Conservation (phyloP, 2,113 vertebrate genomes). For the Oreochromis aureus region DNA sequence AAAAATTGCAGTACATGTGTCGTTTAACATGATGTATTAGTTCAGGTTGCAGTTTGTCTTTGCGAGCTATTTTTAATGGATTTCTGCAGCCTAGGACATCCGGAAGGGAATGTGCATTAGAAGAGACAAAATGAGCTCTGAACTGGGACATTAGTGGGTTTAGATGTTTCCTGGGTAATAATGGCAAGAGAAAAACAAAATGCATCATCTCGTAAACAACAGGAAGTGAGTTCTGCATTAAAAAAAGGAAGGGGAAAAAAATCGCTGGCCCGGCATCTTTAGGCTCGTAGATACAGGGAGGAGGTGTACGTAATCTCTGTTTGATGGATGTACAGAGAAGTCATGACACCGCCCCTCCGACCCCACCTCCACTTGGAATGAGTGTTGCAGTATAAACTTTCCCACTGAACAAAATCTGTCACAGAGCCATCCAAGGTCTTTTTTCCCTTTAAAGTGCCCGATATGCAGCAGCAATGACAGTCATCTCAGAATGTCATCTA, state of each 20-base stretch:
- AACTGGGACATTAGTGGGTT: constrained; percentile 23
- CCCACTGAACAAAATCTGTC: constrained; percentile 3
- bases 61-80: constrained; percentile 32
- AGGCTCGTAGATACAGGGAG: not conserved
- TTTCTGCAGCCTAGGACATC: constrained; percentile 13
- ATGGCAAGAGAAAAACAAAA: constrained; percentile 3
- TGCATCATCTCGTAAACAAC: constrained; percentile 23
- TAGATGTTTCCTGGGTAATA: constrained; percentile 27
- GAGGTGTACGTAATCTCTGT: not conserved
- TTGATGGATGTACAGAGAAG: not conserved
- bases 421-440: not conserved
- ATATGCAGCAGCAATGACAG: constrained; percentile 47
- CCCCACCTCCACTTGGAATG: not conserved
- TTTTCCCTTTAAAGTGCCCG: constrained; percentile 19
- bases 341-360: not conserved
- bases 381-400: not conserved
- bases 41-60: constrained; percentile 37
- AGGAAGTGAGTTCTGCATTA: not conserved
- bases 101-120: constrained; percentile 16
- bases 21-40: constrained; percentile 26
- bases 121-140: not conserved
- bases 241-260: not conserved
- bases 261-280: not conserved
- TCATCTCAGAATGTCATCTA: constrained; percentile 47
- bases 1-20: constrained; percentile 22